A percentile compares a stretch with the other conserved stretches of the same genome.
phyloP scores from a whole-genome alignment of 2,113 vertebrate species.

The Myotis davidii region DNA sequence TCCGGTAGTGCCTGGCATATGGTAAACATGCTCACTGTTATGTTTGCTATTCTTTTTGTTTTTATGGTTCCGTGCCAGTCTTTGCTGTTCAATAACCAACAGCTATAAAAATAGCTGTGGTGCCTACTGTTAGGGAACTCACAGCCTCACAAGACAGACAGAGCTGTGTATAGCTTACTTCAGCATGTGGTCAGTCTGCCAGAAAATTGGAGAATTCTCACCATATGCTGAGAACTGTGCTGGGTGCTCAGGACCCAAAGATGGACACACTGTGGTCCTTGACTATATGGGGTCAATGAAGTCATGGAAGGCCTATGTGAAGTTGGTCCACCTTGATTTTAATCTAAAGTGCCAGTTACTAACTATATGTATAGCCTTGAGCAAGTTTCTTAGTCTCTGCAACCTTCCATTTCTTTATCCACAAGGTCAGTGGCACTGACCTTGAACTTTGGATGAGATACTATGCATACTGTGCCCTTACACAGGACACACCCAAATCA shows the following conservation, averaged over 20 bases:
- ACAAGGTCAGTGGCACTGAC: neutral
- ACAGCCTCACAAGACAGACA: neutral
- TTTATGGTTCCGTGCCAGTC: neutral
- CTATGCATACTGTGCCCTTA: no score
- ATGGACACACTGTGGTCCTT: rapidly evolving
- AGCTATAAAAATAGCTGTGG: neutral
- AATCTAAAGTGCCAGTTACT: neutral
- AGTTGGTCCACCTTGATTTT: neutral
- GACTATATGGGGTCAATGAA: neutral
- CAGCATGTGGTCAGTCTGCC: neutral
- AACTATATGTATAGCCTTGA: neutral
- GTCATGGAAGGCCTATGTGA: neutral
- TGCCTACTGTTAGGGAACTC: neutral
- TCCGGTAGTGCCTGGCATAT: neutral
- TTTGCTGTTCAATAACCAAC: neutral
- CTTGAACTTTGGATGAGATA: neutral
- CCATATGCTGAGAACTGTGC: no score
- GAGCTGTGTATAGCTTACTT: neutral
- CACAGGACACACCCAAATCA: neutral
- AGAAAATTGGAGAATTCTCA: neutral
- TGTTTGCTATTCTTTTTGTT: neutral
- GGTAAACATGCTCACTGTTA: neutral
- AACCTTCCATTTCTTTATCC: neutral
- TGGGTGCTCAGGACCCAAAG: neutral
- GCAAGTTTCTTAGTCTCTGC: neutral